phyloP scores from a whole-genome alignment of 2,888 invertebrate genomes.

The Cetonia aurata region DNA sequence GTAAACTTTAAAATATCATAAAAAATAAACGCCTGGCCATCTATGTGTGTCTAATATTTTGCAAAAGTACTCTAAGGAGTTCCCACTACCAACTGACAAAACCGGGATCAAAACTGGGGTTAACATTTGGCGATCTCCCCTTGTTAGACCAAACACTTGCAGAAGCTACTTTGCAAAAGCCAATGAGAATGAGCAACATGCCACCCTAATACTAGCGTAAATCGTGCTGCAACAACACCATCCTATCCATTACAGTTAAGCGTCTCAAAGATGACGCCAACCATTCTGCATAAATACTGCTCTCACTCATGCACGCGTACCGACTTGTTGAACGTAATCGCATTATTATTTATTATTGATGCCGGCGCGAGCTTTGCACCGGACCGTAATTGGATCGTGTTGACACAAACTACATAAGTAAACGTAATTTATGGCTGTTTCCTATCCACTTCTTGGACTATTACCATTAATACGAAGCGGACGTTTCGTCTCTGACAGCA shows the following conservation, averaged over 20 bases:
- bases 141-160: too few species aligned
- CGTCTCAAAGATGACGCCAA: slow-evolving; percentile 13
- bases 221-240: background rate
- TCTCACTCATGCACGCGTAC: background rate
- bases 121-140: too few species aligned
- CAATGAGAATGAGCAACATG: background rate
- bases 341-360: slow-evolving; percentile 33
- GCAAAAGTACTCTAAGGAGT: too few species aligned
- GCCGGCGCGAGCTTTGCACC: slow-evolving; percentile 28
- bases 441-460: slow-evolving; percentile 30
- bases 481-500: slow-evolving; percentile 1
- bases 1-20: too few species aligned
- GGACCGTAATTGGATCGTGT: slow-evolving; percentile 29
- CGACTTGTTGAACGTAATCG: slow-evolving; percentile 29
- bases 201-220: background rate
- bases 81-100: too few species aligned
- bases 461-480: slow-evolving; percentile 9
- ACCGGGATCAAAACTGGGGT: too few species aligned
- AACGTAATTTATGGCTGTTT: slow-evolving; percentile 23
- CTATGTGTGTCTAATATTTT: too few species aligned
- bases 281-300: slow-evolving; percentile 10
- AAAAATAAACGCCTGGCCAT: too few species aligned
- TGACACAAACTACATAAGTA: slow-evolving; percentile 38
- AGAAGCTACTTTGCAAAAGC: background rate
- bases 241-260: background rate